Conservation (phyloP, 1,140 invertebrate species). For the Globodera rostochiensis region DNA sequence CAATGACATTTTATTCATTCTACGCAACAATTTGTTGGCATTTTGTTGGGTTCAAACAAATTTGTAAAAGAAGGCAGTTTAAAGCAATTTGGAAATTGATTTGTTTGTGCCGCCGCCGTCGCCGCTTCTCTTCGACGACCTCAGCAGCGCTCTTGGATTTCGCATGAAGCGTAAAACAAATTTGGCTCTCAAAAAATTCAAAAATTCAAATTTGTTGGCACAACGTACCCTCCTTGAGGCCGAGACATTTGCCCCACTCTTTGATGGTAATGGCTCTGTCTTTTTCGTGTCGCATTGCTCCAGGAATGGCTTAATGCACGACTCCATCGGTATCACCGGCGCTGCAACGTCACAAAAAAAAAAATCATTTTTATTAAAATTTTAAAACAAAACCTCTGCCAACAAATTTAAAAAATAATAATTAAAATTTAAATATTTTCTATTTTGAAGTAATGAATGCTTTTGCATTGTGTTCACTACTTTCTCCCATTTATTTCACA, state of each 20-base stretch:
- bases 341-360: constrained; percentile 67
- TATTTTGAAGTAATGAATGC: too few relatives aligned
- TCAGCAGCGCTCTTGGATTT: constrained; percentile 64
- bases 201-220: background rate
- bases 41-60: too few relatives aligned
- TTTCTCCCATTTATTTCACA: too few relatives aligned
- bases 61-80: too few relatives aligned
- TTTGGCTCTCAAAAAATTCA: background rate
- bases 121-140: too few relatives aligned
- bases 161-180: constrained; percentile 42
- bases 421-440: too few relatives aligned
- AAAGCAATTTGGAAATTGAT: too few relatives aligned
- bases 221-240: constrained; percentile 75
- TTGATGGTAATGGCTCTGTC: constrained; percentile 84
- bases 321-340: constrained; percentile 85
- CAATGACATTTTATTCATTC: too few relatives aligned
- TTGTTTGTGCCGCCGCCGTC: too few relatives aligned
- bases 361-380: background rate
- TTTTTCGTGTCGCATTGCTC: constrained; percentile 80
- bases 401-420: too few relatives aligned
- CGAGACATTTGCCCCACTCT: constrained; percentile 88
- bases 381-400: background rate
- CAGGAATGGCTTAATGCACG: constrained; percentile 91
- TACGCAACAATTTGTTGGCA: too few relatives aligned
- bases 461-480: too few relatives aligned